Conservation (phyloP, 1,140 invertebrate species). For the Trypoxylus dichotomus region DNA sequence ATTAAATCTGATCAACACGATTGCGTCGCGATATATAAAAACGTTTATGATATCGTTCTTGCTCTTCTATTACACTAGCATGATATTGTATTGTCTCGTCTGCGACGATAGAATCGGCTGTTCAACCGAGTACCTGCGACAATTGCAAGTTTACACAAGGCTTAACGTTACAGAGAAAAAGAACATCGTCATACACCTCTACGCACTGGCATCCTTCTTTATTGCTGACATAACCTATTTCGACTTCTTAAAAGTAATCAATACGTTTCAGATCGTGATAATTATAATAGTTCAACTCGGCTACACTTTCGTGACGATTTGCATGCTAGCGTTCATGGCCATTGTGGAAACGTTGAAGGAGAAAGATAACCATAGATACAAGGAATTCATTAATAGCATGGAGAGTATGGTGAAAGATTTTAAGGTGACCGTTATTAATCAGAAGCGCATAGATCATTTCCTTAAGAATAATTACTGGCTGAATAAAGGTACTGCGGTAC, state of each 20-base stretch:
- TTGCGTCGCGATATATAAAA: not conserved
- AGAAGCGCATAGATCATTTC: not conserved
- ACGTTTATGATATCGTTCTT: conserved; percentile 3
- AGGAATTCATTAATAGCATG: not conserved
- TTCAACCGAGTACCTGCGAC: not conserved
- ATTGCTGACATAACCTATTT: conserved; percentile 4
- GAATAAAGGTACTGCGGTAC: not conserved
- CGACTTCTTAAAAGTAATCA: not conserved
- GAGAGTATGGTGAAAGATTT: conserved; percentile 15
- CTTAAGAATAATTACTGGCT: not conserved
- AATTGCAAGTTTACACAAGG: not conserved
- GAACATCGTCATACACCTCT: not conserved
- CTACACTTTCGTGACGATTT: conserved; percentile 12
- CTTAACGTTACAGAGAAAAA: not conserved
- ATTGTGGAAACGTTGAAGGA: conserved; percentile 19
- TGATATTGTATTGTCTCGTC: not conserved
- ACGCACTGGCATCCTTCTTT: not conserved
- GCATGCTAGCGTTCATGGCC: not conserved
- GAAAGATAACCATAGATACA: not conserved
- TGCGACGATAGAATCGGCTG: conserved; percentile 6
- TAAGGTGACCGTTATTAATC: not conserved
- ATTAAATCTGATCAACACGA: not conserved
- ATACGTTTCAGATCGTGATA: not conserved
- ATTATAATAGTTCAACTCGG: not conserved
- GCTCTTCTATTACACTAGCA: conserved; percentile 23